These are phyloP conservation scores for Caenorhabditis briggsae DNA, from an alignment of 1,140 invertebrate species.

Conservation along the genomic window DNA sequence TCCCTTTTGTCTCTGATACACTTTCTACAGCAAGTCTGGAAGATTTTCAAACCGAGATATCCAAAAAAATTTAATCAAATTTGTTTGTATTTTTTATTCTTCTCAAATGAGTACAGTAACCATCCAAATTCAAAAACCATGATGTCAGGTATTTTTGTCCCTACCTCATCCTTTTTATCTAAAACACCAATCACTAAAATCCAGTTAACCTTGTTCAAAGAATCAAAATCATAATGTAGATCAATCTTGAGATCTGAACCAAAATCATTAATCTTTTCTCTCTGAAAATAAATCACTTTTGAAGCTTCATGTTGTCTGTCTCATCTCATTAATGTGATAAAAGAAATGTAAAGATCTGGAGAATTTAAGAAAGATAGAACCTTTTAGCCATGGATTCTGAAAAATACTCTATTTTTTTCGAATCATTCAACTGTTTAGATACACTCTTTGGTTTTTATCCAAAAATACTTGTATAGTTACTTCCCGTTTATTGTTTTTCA, in stretches of 20 bases:
- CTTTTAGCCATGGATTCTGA: too few species aligned
- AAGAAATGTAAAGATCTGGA: too few species aligned
- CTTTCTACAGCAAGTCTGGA: conserved; percentile 2
- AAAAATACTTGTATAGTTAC: too few species aligned
- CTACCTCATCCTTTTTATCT: not conserved
- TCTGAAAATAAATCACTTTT: not conserved
- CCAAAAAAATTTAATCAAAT: too few species aligned
- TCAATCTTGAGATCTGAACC: not conserved
- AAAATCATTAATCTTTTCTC: not conserved
- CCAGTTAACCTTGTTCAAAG: conserved; percentile 1
- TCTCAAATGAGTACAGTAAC: too few species aligned
- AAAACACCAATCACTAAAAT: conserved; percentile 19
- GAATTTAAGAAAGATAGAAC: too few species aligned
- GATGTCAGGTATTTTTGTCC: not conserved
- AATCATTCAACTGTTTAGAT: too few species aligned
- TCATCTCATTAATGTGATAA: conserved; percentile 4
- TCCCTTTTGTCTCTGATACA: conserved; percentile 10
- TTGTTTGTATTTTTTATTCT: too few species aligned
- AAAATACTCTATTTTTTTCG: too few species aligned
- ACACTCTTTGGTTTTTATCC: too few species aligned
- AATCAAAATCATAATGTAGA: conserved; percentile 13
- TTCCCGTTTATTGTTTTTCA: not conserved
- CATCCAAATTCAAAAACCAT: not conserved
- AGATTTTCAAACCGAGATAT: too few species aligned
- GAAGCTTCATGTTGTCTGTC: not conserved